These are phyloP conservation scores for Diorhabda sublineata DNA, from an alignment of 1,140 invertebrate species.

Conservation along the genomic window DNA sequence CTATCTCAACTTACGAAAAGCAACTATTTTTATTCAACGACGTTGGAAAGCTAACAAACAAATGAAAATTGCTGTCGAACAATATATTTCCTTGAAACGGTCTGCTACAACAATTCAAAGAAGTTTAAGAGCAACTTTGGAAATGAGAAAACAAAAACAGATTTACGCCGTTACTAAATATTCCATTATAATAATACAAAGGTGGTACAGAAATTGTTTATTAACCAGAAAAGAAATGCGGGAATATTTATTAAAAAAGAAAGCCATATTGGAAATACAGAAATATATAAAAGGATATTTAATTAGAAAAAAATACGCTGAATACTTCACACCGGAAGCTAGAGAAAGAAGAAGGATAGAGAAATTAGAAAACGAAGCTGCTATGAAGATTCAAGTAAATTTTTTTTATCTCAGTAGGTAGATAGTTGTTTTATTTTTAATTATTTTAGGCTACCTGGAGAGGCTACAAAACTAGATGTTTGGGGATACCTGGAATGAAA, in stretches of 20 bases:
- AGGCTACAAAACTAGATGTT: conserved; percentile 53
- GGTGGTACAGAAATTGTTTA: conserved; percentile 44
- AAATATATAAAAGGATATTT: conserved; percentile 50
- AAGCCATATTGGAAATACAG: conserved; percentile 41
- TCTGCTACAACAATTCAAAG: conserved; percentile 44
- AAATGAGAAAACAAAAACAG: conserved; percentile 27
- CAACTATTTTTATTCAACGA: conserved; percentile 36
- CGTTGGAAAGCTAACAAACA: conserved; percentile 25
- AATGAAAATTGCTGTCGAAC: not conserved
- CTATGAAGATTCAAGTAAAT: conserved; percentile 58
- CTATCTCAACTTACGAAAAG: conserved; percentile 27
- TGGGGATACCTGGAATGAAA: conserved; percentile 40
- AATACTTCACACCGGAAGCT: conserved; percentile 45
- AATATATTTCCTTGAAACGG: conserved; percentile 24
- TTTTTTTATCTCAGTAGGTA: not conserved
- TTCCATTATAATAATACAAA: conserved; percentile 41
- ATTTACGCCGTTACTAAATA: conserved; percentile 19
- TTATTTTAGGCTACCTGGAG: conserved; percentile 56
- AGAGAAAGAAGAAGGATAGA: conserved; percentile 47
- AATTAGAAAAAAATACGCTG: conserved; percentile 43
- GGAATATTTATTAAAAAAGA: conserved; percentile 17
- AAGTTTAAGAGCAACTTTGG: conserved; percentile 44
- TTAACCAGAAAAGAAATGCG: conserved; percentile 26
- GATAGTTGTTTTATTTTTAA: not conserved
- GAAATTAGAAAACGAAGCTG: conserved; percentile 47